These are phyloP conservation scores for Aviceda subcristata DNA, from an alignment of 2,113 vertebrate species.

Conservation along the genomic window DNA sequence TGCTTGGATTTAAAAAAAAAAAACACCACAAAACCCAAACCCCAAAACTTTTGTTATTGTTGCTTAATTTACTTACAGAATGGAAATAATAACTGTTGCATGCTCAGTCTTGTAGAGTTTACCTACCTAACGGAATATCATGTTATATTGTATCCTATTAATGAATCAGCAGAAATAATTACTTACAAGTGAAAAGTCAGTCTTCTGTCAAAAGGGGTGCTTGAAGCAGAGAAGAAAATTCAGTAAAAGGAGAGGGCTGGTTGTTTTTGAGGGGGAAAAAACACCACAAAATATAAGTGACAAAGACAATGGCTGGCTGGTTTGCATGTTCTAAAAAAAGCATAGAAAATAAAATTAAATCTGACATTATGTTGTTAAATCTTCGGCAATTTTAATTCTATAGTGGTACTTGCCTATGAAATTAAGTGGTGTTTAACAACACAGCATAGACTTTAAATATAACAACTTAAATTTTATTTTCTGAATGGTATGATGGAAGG, in stretches of 20 bases:
- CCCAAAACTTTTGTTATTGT: not conserved
- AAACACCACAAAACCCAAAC: not conserved
- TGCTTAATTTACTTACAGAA: not conserved
- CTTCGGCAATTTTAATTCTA: not conserved
- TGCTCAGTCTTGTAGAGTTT: not conserved
- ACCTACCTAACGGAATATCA: not conserved
- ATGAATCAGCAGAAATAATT: not conserved
- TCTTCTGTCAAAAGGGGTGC: not conserved
- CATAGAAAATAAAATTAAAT: not conserved
- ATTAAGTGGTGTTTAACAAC: not conserved
- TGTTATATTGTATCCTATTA: not conserved
- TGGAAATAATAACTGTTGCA: not conserved
- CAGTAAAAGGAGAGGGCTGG: not conserved
- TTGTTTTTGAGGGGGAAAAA: not conserved
- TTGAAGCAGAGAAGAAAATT: not conserved
- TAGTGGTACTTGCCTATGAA: not conserved
- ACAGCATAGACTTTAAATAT: not conserved
- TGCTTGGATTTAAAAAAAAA: not conserved
- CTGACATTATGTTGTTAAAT: not conserved
- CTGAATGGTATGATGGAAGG: not conserved
- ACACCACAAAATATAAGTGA: not conserved
- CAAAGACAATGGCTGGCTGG: not conserved
- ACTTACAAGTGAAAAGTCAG: not conserved
- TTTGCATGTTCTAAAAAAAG: not conserved
- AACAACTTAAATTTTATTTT: not conserved